These are phyloP conservation scores for Sisyra terminalis DNA, from an alignment of 2,888 invertebrate species.

Conservation along the genomic window DNA sequence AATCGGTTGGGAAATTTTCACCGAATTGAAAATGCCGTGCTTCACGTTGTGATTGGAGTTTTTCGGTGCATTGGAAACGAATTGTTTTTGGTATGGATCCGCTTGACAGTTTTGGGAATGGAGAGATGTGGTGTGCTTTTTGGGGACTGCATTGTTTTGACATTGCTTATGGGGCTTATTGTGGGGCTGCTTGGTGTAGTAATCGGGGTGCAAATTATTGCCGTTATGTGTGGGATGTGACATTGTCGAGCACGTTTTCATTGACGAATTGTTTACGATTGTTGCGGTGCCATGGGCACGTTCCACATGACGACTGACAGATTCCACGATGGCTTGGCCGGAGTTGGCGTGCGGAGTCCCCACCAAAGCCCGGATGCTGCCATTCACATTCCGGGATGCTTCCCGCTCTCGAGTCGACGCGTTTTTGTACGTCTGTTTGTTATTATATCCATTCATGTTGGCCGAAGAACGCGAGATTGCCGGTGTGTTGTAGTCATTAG, in stretches of 20 bases:
- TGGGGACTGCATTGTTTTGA: slow-evolving; percentile 3
- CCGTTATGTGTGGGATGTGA: slow-evolving; percentile 5
- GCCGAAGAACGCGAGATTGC: slow-evolving; percentile 15
- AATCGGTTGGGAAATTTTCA: too few species aligned
- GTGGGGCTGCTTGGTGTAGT: slow-evolving; percentile 8
- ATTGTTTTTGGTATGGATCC: slow-evolving; percentile 1
- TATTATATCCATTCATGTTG: slow-evolving; percentile 20
- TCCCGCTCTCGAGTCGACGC: too few species aligned
- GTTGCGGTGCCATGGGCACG: slow-evolving; percentile 8
- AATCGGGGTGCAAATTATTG: slow-evolving; percentile 8
- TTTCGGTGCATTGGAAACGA: background rate
- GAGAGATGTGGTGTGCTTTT: background rate
- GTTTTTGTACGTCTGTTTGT: too few species aligned
- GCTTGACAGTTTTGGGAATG: slow-evolving; percentile 8
- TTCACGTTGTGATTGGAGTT: slow-evolving; percentile 2
- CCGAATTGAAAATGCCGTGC: too few species aligned
- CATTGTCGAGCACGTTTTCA: slow-evolving; percentile 2
- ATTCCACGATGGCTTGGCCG: background rate
- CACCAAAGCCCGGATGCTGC: background rate
- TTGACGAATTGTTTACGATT: slow-evolving; percentile 9
- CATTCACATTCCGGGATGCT: slow-evolving; percentile 1
- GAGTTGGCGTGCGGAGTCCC: background rate
- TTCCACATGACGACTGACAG: slow-evolving; percentile 5
- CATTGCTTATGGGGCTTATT: slow-evolving; percentile 5
- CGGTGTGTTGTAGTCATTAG: slow-evolving; percentile 28